These are phyloP conservation scores for Eudiplozoon nipponicum DNA, from an alignment of 2,888 invertebrate genomes.

Conservation along the genomic window DNA sequence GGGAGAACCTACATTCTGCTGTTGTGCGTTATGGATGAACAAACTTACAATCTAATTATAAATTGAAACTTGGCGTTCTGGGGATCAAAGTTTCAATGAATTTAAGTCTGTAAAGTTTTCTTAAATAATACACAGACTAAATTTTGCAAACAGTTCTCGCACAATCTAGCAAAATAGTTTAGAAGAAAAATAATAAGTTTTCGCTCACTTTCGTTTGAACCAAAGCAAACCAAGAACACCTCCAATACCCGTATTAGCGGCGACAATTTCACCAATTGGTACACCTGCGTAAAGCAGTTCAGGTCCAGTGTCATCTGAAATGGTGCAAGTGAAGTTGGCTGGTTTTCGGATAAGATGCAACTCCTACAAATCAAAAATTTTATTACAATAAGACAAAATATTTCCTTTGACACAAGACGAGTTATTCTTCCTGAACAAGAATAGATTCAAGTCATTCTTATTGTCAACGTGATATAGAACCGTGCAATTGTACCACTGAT, in stretches of 20 bases:
- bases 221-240: conserved; percentile 79
- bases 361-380: conserved; percentile 37
- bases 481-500: no score
- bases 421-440: no score
- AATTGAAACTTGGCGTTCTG: no score
- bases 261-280: conserved; percentile 44
- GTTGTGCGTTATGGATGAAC: no score
- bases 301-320: conserved; percentile 89
- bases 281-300: conserved; percentile 82
- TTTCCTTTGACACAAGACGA: no score
- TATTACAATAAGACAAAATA: conserved; percentile 6
- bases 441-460: no score
- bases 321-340: conserved; percentile 92
- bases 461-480: no score
- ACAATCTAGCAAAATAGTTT: neutral
- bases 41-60: no score
- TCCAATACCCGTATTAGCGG: conserved; percentile 74
- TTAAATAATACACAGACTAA: neutral
- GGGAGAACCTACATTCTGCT: no score
- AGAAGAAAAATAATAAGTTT: neutral
- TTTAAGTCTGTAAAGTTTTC: neutral
- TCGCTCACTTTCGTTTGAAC: conserved; percentile 57
- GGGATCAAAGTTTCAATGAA: conserved; percentile 10
- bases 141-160: no score
- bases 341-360: conserved; percentile 85